Evolutionary conservation across 1,140 invertebrate species (phyloP).

Genomic region (Laupala kohalensis): DNA sequence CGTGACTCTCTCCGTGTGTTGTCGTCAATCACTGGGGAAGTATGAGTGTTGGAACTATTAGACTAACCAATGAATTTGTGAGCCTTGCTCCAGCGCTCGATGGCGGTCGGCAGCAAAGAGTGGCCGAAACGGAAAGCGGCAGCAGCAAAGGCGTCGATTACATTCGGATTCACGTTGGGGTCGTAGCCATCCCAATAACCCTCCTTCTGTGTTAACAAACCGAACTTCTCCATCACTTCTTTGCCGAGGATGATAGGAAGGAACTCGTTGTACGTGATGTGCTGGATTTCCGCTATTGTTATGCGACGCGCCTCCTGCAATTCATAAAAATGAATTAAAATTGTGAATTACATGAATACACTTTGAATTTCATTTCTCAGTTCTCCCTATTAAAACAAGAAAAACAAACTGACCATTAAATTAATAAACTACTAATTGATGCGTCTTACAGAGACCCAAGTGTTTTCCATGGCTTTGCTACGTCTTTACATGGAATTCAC

Average conservation of each 20-base stretch:
- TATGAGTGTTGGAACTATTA: no score
- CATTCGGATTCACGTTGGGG: constrained; percentile 65
- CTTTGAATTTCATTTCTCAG: no score
- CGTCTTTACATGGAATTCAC: no score
- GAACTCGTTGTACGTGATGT: constrained; percentile 90
- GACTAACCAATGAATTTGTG: constrained; percentile 77
- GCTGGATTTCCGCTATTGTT: constrained; percentile 79
- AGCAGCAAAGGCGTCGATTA: constrained; percentile 73
- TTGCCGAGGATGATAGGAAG: constrained; percentile 85
- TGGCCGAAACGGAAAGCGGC: constrained; percentile 86
- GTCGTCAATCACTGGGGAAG: no score
- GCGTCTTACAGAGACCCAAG: no score
- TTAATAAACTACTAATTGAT: constrained; percentile 15
- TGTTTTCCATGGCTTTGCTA: no score
- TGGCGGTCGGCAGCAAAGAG: constrained; percentile 71
- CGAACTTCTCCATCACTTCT: constrained; percentile 86
- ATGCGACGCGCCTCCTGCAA: constrained; percentile 70
- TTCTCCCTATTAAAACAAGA: no score
- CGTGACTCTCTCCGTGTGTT: no score
- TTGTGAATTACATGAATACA: no score
- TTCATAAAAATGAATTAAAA: no score
- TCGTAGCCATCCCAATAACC: constrained; percentile 86
- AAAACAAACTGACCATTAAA: not conserved
- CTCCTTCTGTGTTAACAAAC: constrained; percentile 66
- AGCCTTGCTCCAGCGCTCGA: constrained; percentile 84